phyloP scores from a whole-genome alignment of 2,113 vertebrate species.

The Muscicapa adusta region DNA sequence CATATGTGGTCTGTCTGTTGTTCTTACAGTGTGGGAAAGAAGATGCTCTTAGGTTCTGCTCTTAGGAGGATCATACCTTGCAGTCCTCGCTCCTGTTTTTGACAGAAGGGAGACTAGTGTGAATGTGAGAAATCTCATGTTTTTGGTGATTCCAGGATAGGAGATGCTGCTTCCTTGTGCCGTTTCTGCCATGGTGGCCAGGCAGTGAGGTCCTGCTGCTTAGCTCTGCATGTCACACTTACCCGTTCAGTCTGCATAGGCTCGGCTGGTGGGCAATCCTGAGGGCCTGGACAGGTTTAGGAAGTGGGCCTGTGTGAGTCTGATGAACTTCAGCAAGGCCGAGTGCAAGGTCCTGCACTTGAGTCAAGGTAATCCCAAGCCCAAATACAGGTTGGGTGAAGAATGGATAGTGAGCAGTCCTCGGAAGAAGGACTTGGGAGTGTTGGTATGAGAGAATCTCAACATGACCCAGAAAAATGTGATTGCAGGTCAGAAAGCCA shows the following conservation, averaged over 20 bases:
- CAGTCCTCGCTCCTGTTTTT: background rate
- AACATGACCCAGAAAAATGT: background rate
- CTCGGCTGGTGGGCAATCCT: background rate
- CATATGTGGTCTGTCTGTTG: background rate
- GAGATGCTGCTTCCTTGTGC: background rate
- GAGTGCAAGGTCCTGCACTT: background rate
- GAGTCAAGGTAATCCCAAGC: background rate
- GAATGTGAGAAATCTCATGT: background rate
- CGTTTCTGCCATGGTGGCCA: accelerated
- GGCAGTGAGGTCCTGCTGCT: background rate
- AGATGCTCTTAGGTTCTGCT: background rate
- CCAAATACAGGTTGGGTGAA: background rate
- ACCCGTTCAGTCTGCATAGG: background rate
- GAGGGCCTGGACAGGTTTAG: background rate
- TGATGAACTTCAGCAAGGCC: background rate
- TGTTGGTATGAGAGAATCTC: background rate
- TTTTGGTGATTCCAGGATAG: background rate
- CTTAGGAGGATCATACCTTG: background rate
- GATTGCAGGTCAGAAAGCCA: background rate
- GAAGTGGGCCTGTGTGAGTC: background rate
- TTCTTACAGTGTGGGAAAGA: background rate
- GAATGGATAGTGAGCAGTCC: background rate
- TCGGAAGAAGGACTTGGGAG: background rate
- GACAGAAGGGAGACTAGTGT: background rate
- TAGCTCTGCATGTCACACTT: accelerated